phyloP scores from a whole-genome alignment of 2,797 vertebrate genomes.

The Orestias chungarensis region DNA sequence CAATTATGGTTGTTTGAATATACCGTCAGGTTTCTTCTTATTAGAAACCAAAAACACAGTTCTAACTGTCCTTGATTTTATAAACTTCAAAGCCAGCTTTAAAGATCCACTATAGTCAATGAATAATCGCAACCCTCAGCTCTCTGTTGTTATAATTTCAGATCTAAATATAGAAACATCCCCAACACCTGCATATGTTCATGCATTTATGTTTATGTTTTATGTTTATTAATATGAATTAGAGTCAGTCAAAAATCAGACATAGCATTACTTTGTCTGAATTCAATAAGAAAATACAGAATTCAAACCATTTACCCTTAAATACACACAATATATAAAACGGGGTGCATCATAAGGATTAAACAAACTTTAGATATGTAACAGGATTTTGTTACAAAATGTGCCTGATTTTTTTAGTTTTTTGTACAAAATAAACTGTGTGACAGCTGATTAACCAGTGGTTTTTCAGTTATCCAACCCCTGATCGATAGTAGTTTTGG shows the following conservation, averaged over 20 bases:
- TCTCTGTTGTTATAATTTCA: neutral
- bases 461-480: neutral
- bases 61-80: neutral
- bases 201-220: no score
- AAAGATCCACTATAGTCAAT: no score
- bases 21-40: neutral
- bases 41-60: neutral
- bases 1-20: neutral
- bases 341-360: neutral
- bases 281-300: neutral
- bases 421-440: neutral
- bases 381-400: neutral
- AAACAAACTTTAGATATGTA: neutral
- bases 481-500: neutral
- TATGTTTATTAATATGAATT: no score
- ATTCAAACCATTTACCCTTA: neutral
- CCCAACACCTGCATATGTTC: conserved; percentile 8
- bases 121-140: neutral
- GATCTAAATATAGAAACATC: neutral
- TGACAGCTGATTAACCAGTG: neutral
- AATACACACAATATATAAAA: neutral
- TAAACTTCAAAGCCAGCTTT: neutral
- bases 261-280: neutral
- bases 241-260: no score
- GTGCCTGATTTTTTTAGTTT: neutral